Evolutionary conservation across 2,888 invertebrate genomes (phyloP), one percentile per base, ranked within the genome.

Genomic region (Aplocera efformata): DNA sequence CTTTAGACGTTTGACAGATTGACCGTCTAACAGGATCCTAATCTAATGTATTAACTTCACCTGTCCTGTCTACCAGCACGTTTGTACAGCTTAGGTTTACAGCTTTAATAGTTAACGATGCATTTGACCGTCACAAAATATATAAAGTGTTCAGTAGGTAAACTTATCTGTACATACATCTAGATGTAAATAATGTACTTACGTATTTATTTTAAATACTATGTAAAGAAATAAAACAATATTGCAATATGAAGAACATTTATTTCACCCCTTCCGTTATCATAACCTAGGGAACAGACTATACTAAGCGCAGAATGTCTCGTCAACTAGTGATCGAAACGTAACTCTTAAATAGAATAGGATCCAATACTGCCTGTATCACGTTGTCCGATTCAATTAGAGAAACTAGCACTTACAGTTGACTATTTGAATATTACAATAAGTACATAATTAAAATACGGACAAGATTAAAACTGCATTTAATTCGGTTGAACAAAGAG

Each of bases 201-300:
- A 70, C 63, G 56, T 81, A 82, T 81, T 79, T 81, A 80, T 81
- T 81, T 60, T 77, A 80, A 71, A 63, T 57, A 64, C 67, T 72
- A 73, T 72, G 60, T 49, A 58, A 58, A 54, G 49, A 67, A 82
- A 79, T 79, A 78, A 84, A 83, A 80, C 63, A 66, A 72, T 51
- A 66, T 52, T 75, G 79, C 82, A 83, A 84, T 85, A 81, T 78
- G 83, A 84, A n/a, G n/a, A 85, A 80, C 79, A 70, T 84, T 81
- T 82, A 79, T 79, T 80, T 70, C 48, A 67, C 61, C 63, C 61
- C 57, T 54, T 49, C 59, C 63, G 48, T 60, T 70, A 40, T 50
- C 38, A 50, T 46, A 46, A 56, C 42, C 58, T 47, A 24, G 22
- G 33, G 33, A 43, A 50, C 45, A 54, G 36, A 45, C 49, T 53